Evolutionary conservation across 2,113 vertebrate genomes (phyloP), one percentile per base, ranked within the genome.

Genomic region (Aix galericulata): DNA sequence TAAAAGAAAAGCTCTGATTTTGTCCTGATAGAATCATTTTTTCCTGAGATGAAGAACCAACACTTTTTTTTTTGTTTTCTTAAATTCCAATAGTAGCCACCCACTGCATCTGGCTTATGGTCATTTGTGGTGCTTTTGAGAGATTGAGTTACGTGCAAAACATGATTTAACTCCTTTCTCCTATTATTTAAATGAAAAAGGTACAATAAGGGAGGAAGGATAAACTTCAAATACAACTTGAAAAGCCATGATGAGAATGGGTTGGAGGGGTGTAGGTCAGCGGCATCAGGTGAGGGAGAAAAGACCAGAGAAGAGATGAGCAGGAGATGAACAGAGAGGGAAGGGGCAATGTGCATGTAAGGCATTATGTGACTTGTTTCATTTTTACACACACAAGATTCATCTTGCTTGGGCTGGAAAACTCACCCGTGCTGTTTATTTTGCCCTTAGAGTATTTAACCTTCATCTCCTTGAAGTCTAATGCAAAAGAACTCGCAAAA

Each of bases 391-490:
- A 1, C 13, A 48, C 74, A 52, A 76, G 53, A 64, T 82, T 82
- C 4, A 34, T 87, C 62, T 82, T 1, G 17, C 48, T 21, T 78
- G 36, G 22, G 16, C 69, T 87, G 38, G 74, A 92, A 95, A 84
- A 84, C 36, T 84, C 48, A 68, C 53, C n/a, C 44, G 53, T 78
- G 29, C 58, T 1, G 1, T 66, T 10, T 0, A 0, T 82, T 94
- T 92, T 91, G 80, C 44, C 91, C 91, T 94, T 92, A 81, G 62
- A 83, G 22, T 38, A 12, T 84, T 75, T 93, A 60, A 81, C 66
- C 77, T 95, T 38, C 38, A 76, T 14, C 62, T 91, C 13, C 62
- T 73, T 66, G 48, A 78, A 82, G 42, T 31, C 21, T 48, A n/a
- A 16, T 0, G 0, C 80, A 59, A 74, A 73, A 89, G 15, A 53